phyloP scores from a whole-genome alignment of 2,888 invertebrate genomes.

The Drosophila longiperda region DNA sequence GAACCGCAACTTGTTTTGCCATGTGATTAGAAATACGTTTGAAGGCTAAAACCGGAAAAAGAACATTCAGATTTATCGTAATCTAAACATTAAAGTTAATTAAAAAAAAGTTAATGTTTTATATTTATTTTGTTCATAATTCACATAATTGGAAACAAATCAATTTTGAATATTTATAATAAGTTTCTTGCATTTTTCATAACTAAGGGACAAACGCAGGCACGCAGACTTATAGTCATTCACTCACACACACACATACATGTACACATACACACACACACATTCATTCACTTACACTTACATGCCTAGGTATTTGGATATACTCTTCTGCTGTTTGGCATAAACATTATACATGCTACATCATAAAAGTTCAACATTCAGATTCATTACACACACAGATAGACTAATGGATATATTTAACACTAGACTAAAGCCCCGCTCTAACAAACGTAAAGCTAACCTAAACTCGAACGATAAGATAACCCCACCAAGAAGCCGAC shows the following conservation, averaged over 20 bases:
- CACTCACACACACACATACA: constrained; percentile 6
- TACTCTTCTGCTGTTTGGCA: constrained; percentile 74
- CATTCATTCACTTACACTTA: constrained; percentile 46
- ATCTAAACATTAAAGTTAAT: not conserved
- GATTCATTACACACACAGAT: constrained; percentile 42
- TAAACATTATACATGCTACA: constrained; percentile 66
- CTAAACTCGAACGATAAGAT: constrained; percentile 25
- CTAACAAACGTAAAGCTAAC: constrained; percentile 46
- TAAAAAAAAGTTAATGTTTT: constrained; percentile 53
- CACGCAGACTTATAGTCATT: constrained; percentile 32
- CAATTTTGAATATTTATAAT: constrained; percentile 58
- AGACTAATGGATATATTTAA: constrained; percentile 52
- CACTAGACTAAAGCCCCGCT: constrained; percentile 67
- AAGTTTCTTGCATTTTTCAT: constrained; percentile 46
- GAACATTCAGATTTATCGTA: constrained; percentile 13
- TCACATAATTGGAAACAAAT: constrained; percentile 44
- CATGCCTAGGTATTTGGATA: constrained; percentile 72
- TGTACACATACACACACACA: constrained; percentile 5
- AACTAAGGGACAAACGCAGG: constrained; percentile 46
- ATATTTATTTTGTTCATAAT: constrained; percentile 60
- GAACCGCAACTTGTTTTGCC: constrained; percentile 61
- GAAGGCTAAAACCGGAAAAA: constrained; percentile 34
- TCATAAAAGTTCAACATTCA: constrained; percentile 55
- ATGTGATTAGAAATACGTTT: constrained; percentile 26
- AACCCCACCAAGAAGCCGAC: constrained; percentile 35